phyloP scores from a whole-genome alignment of 2,797 vertebrate genomes.

The Sternotherus odoratus region DNA sequence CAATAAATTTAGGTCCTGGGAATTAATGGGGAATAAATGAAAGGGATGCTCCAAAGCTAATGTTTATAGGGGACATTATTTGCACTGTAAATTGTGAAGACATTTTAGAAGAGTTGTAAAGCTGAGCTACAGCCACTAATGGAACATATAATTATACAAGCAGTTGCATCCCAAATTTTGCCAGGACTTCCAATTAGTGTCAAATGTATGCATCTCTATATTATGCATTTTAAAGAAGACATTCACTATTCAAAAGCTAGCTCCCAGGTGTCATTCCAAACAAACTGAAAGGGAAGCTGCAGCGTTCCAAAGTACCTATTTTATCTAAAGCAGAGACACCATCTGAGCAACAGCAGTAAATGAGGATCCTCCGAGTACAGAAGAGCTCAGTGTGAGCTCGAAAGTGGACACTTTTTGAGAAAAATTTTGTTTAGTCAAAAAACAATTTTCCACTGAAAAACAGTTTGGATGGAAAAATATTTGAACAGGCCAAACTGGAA shows the following conservation, averaged over 20 bases:
- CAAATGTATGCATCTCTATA: constrained; percentile 37
- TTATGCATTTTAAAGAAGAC: constrained; percentile 30
- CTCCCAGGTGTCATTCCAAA: background rate
- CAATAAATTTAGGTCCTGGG: background rate
- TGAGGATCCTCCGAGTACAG: background rate
- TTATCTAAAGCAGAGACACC: background rate
- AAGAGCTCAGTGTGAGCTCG: background rate
- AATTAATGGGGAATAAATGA: background rate
- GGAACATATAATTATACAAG: constrained; percentile 68
- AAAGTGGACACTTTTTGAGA: background rate
- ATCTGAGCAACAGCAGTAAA: background rate
- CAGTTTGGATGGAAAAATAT: background rate
- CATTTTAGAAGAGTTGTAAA: constrained; percentile 51
- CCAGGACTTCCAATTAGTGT: constrained; percentile 59
- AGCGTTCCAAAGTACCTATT: background rate
- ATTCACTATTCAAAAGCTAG: background rate
- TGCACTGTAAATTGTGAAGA: constrained; percentile 23
- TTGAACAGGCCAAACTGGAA: background rate
- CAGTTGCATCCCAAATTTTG: constrained; percentile 70
- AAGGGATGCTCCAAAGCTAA: constrained; percentile 16
- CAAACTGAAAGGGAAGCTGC: background rate
- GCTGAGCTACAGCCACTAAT: constrained; percentile 59
- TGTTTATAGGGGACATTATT: background rate
- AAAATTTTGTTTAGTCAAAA: background rate
- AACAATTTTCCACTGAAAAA: background rate